Percentiles rank a stretch among this genome's conserved stretches.
These are phyloP conservation scores for Drosophila macrospina DNA, from an alignment of 2,888 invertebrate genomes.

Conservation along the genomic window DNA sequence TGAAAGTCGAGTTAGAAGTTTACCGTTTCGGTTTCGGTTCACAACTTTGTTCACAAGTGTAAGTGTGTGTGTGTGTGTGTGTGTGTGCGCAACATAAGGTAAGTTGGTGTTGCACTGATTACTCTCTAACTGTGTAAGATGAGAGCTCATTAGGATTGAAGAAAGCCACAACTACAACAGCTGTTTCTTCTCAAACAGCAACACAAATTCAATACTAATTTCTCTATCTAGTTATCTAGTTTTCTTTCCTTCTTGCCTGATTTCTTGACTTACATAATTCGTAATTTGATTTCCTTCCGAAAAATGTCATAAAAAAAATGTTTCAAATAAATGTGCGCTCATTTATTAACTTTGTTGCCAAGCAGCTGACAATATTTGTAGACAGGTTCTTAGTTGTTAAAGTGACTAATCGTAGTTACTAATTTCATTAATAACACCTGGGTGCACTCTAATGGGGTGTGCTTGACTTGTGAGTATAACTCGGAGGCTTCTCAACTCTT, in stretches of 20 bases:
- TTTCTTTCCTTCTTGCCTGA: background rate
- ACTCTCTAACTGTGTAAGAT: slow-evolving; percentile 29
- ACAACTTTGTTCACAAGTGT: slow-evolving; percentile 35
- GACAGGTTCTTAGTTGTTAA: slow-evolving; percentile 3
- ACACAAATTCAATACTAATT: background rate
- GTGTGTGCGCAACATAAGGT: slow-evolving; percentile 46
- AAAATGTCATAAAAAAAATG: background rate
- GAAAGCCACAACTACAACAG: slow-evolving; percentile 6
- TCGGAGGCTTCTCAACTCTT: background rate
- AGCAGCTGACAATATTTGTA: background rate
- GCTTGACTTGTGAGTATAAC: no score
- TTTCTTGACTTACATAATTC: background rate
- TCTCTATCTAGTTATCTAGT: background rate
- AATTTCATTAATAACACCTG: slow-evolving; percentile 22
- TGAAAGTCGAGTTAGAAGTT: slow-evolving; percentile 44
- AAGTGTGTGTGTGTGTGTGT: slow-evolving; percentile 17
- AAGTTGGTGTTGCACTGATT: slow-evolving; percentile 43
- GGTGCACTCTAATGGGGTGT: background rate
- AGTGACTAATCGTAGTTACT: slow-evolving; percentile 16
- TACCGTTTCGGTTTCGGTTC: slow-evolving; percentile 47
- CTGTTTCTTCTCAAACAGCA: background rate
- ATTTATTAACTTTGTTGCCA: slow-evolving; percentile 9
- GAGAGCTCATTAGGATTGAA: slow-evolving; percentile 8
- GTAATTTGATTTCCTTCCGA: background rate
- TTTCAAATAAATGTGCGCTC: slow-evolving; percentile 1